Conservation (phyloP, 2,113 vertebrate genomes). For the Merops nubicus region DNA sequence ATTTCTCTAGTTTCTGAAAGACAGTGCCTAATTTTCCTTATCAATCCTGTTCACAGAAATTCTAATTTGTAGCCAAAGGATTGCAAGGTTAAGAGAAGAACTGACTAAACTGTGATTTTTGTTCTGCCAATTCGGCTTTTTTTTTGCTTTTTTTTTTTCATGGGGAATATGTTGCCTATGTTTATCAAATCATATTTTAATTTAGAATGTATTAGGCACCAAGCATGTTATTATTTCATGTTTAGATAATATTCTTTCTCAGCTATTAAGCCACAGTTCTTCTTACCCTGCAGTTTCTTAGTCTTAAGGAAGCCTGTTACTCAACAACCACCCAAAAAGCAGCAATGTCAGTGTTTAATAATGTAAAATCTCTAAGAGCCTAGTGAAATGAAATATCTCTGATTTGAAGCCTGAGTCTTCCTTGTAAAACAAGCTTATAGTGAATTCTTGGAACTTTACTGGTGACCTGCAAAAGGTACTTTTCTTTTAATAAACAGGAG, state of each 20-base stretch:
- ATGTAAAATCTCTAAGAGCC: conserved; percentile 69
- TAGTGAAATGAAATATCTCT: conserved; percentile 55
- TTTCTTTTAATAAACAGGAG: not conserved
- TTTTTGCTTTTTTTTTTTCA: not conserved
- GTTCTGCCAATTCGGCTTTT: conserved; percentile 58
- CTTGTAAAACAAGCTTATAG: conserved; percentile 45
- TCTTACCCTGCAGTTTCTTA: conserved; percentile 41
- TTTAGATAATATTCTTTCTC: conserved; percentile 21
- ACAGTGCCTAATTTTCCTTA: conserved; percentile 51
- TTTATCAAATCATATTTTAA: conserved; percentile 63
- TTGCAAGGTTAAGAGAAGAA: conserved; percentile 64
- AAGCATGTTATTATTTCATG: not conserved
- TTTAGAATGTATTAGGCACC: conserved; percentile 53
- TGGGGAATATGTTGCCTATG: conserved; percentile 48
- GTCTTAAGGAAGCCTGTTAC: conserved; percentile 35
- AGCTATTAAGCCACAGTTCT: conserved; percentile 14
- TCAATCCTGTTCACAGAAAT: conserved; percentile 61
- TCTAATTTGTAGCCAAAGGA: conserved; percentile 68
- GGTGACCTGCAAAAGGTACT: not conserved
- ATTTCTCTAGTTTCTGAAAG: conserved; percentile 43
- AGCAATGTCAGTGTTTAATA: conserved; percentile 65
- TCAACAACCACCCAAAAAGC: conserved; percentile 49
- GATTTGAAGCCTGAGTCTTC: conserved; percentile 1
- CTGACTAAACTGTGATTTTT: conserved; percentile 72
- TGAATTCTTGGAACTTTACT: conserved; percentile 45